phyloP scores from a whole-genome alignment of 2,113 vertebrate genomes.

The Raja brachyura region DNA sequence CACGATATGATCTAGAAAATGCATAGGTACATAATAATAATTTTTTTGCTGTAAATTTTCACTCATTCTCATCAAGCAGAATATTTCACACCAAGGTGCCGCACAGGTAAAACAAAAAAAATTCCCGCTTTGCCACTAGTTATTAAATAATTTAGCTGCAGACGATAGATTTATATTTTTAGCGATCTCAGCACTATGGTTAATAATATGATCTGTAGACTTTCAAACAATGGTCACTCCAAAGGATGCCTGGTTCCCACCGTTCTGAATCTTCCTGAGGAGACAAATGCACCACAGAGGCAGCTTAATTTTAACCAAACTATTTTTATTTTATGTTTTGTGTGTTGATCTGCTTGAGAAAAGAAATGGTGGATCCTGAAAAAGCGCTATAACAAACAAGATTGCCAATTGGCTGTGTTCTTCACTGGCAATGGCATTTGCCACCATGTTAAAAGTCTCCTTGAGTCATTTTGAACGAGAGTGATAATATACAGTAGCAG shows the following conservation, averaged over 20 bases:
- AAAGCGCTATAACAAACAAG: background rate
- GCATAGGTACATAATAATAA: background rate
- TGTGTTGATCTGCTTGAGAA: too few relatives aligned
- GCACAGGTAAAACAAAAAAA: background rate
- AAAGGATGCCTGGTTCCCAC: background rate
- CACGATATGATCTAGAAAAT: background rate
- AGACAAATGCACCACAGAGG: background rate
- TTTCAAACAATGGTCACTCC: constrained; percentile 15
- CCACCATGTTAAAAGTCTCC: too few relatives aligned
- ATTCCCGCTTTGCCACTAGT: background rate
- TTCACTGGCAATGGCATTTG: too few relatives aligned
- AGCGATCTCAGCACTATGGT: background rate
- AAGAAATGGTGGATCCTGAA: background rate
- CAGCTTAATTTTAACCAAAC: background rate
- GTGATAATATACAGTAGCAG: too few relatives aligned
- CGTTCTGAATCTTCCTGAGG: background rate
- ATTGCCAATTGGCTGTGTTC: too few relatives aligned
- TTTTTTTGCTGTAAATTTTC: too few relatives aligned
- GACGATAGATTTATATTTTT: background rate
- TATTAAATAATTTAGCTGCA: background rate
- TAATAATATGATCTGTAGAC: background rate
- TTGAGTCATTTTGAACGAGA: too few relatives aligned
- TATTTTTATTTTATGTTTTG: constrained; percentile 5
- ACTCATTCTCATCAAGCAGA: too few relatives aligned
- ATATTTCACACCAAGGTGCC: background rate